phyloP scores from a whole-genome alignment of 2,797 vertebrate genomes.

The Merluccius polli region DNA sequence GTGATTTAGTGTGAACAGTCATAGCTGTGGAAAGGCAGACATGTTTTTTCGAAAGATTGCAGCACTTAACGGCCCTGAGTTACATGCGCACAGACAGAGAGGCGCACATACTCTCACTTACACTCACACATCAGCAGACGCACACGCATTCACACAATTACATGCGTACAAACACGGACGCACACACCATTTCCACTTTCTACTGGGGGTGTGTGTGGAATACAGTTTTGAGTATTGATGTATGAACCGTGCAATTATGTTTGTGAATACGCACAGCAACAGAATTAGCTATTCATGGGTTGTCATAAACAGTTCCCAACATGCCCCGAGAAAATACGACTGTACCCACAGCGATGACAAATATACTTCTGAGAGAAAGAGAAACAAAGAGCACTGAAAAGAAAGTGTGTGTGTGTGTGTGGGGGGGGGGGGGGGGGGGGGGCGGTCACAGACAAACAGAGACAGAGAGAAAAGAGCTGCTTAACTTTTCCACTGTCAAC shows the following conservation, averaged over 20 bases:
- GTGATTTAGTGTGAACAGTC: conserved; percentile 54
- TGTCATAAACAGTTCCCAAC: conserved; percentile 32
- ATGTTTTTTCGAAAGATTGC: conserved; percentile 53
- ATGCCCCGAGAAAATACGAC: conserved; percentile 32
- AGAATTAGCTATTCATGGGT: conserved; percentile 15
- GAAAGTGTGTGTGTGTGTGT: background rate
- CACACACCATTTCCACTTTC: background rate
- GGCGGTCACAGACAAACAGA: background rate
- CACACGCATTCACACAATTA: background rate
- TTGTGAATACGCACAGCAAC: conserved; percentile 21
- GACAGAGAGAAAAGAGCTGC: conserved; percentile 16
- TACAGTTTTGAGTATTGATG: conserved; percentile 33
- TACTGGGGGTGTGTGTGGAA: background rate
- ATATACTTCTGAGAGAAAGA: conserved; percentile 29
- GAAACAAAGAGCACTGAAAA: conserved; percentile 15
- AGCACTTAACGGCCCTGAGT: conserved; percentile 43
- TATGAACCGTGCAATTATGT: conserved; percentile 43
- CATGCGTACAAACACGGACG: background rate
- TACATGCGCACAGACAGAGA: conserved; percentile 28
- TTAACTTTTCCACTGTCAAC: conserved; percentile 52
- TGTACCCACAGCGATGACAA: conserved; percentile 41
- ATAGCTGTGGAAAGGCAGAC: conserved; percentile 44
- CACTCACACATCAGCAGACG: conserved; percentile 32
- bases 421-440: background rate
- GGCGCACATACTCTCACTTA: conserved; percentile 18